Evolutionary conservation across 2,888 invertebrate species (phyloP).

Genomic region (Andrena trimmerana): DNA sequence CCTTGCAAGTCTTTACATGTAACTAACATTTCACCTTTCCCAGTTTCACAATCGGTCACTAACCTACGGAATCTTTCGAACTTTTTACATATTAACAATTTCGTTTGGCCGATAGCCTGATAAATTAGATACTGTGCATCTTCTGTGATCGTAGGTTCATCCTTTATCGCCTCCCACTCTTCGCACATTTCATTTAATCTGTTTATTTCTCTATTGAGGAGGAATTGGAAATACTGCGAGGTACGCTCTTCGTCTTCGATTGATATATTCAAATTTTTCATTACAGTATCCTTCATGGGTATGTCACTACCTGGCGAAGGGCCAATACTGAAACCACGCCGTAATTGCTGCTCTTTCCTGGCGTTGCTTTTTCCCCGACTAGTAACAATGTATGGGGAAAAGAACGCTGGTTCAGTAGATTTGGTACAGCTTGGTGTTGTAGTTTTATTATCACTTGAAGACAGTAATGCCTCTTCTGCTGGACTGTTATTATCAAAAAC

Average conservation of each 20-base stretch:
- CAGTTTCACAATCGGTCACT: slow-evolving; percentile 83
- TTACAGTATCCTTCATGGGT: slow-evolving; percentile 79
- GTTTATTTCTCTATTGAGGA: slow-evolving; percentile 86
- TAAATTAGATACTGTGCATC: slow-evolving; percentile 88
- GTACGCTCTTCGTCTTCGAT: slow-evolving; percentile 79
- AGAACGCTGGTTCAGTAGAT: slow-evolving; percentile 64
- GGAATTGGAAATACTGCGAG: slow-evolving; percentile 84
- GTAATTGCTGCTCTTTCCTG: slow-evolving; percentile 85
- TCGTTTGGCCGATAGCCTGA: slow-evolving; percentile 92
- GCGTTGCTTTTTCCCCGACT: slow-evolving; percentile 88
- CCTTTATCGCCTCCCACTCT: slow-evolving; percentile 86
- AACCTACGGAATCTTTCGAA: slow-evolving; percentile 90
- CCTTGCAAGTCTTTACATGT: slow-evolving; percentile 92
- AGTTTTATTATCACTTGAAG: neutral
- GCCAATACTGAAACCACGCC: slow-evolving; percentile 62
- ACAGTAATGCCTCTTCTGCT: neutral
- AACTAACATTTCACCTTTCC: slow-evolving; percentile 86
- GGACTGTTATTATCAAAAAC: neutral
- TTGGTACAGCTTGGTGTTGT: neutral
- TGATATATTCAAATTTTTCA: slow-evolving; percentile 78
- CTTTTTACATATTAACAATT: slow-evolving; percentile 91
- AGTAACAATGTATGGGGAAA: slow-evolving; percentile 87
- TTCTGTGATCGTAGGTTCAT: slow-evolving; percentile 84
- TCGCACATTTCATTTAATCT: slow-evolving; percentile 86
- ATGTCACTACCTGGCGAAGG: slow-evolving; percentile 59